phyloP scores from a whole-genome alignment of 2,797 vertebrate species.

The Brachyrhaphis roseni region DNA sequence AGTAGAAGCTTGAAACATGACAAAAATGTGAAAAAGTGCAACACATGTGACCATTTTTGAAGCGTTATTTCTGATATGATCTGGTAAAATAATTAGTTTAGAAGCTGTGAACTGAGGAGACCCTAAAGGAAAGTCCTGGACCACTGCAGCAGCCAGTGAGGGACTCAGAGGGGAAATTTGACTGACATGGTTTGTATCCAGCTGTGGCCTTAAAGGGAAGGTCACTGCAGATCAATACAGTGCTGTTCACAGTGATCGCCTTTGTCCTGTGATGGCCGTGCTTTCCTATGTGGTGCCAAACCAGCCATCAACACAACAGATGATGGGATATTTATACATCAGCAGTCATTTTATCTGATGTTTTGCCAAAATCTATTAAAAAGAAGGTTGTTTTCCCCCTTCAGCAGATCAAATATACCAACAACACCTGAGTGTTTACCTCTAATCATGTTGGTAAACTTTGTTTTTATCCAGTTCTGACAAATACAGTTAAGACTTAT shows the following conservation, averaged over 20 bases:
- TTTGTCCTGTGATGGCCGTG: not conserved
- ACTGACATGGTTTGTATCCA: constrained; percentile 8
- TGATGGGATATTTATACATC: constrained; percentile 1
- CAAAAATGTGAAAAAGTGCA: not conserved
- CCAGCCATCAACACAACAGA: not conserved
- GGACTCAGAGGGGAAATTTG: not conserved
- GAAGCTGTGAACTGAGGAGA: constrained; percentile 7
- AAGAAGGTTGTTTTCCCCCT: not conserved
- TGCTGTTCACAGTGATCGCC: constrained; percentile 3
- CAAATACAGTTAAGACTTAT: not conserved
- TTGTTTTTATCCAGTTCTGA: not conserved
- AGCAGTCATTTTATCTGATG: not conserved
- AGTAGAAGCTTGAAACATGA: not conserved
- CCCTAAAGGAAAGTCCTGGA: not conserved
- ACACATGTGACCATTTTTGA: not conserved
- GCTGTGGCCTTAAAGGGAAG: constrained; percentile 8
- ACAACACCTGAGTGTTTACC: not conserved
- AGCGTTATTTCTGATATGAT: not conserved
- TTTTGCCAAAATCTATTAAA: not conserved
- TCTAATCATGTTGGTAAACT: not conserved
- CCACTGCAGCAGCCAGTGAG: not conserved
- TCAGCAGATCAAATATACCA: not conserved
- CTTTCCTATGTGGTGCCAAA: constrained; percentile 6
- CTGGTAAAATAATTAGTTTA: not conserved
- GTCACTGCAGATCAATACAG: constrained; percentile 9